These are phyloP conservation scores for Crotalus tigris DNA, from an alignment of 2,113 vertebrate species.

Conservation along the genomic window DNA sequence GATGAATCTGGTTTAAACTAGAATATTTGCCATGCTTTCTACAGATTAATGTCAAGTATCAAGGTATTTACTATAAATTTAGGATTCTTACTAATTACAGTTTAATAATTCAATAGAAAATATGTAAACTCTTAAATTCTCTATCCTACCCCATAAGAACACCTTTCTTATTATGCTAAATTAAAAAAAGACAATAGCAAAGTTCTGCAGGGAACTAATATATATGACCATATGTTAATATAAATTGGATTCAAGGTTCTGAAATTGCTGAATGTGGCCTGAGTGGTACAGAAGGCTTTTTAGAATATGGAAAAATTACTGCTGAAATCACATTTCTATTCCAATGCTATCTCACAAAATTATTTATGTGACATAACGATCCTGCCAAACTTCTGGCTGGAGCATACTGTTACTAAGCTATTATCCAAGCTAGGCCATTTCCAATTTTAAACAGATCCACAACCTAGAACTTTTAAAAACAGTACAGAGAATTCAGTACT, in stretches of 20 bases:
- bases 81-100: background rate
- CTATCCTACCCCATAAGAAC: background rate
- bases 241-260: background rate
- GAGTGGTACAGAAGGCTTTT: constrained; percentile 15
- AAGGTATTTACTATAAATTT: background rate
- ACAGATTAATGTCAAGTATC: background rate
- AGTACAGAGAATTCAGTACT: background rate
- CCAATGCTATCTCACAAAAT: background rate
- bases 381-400: background rate
- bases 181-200: background rate
- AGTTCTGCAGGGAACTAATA: background rate
- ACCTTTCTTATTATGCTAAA: background rate
- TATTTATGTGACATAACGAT: background rate
- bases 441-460: background rate
- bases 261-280: background rate
- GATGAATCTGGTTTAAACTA: background rate
- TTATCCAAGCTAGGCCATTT: background rate
- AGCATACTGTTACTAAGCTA: background rate
- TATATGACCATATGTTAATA: background rate
- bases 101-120: background rate
- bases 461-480: background rate
- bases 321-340: constrained; percentile 6
- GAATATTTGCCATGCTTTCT: background rate
- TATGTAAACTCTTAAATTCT: background rate
- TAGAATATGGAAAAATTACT: constrained; percentile 2